Percentiles rank a stretch among this genome's conserved stretches.
phyloP scores from a whole-genome alignment of 1,140 invertebrate genomes.

The Episyrphus balteatus region DNA sequence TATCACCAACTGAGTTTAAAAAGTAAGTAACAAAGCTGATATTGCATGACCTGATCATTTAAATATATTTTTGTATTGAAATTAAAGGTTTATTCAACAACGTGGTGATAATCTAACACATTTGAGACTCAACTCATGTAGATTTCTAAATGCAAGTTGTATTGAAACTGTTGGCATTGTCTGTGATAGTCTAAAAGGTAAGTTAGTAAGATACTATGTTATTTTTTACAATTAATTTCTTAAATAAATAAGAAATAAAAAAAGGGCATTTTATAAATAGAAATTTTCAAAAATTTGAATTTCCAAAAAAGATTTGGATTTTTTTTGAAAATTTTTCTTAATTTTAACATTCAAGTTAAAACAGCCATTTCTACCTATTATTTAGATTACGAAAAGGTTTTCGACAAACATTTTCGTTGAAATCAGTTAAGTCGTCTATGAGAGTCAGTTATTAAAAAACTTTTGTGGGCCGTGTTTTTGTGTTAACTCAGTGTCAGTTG shows the following conservation, averaged over 20 bases:
- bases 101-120: conserved; percentile 56
- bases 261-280: too few relatives aligned
- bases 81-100: conserved; percentile 52
- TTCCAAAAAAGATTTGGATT: too few relatives aligned
- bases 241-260: neutral
- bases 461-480: too few relatives aligned
- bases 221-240: conserved; percentile 3
- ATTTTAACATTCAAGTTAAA: too few relatives aligned
- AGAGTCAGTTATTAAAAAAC: too few relatives aligned
- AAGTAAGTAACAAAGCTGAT: conserved; percentile 16
- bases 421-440: too few relatives aligned
- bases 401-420: too few relatives aligned
- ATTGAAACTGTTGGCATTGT: conserved; percentile 48
- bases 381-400: too few relatives aligned
- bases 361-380: too few relatives aligned
- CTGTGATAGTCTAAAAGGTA: conserved; percentile 62
- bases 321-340: too few relatives aligned
- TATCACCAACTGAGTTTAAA: conserved; percentile 32
- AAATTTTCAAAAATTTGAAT: too few relatives aligned
- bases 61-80: conserved; percentile 6
- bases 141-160: conserved; percentile 55
- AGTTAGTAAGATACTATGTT: neutral
- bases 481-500: too few relatives aligned
- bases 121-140: conserved; percentile 62
- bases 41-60: neutral